Base-by-base conservation (phyloP, 2,888 invertebrate species). In the Tillus elongatus region DNA sequence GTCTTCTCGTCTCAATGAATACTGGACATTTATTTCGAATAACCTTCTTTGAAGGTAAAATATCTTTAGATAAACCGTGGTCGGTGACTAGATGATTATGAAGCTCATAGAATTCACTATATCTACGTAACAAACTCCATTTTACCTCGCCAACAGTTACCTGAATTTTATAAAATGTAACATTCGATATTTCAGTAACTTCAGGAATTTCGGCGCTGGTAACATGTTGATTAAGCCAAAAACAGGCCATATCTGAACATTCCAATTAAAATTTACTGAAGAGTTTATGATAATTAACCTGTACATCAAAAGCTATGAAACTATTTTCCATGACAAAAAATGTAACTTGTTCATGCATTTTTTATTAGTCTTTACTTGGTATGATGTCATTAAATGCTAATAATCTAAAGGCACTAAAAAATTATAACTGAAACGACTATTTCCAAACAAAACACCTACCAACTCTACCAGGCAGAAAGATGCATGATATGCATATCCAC, bases 21-120 rank as follows among this genome's bases (percentile, higher is more conserved):
- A 77, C 72, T 1, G 88, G 86, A 45, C 86, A 85, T 63, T 85
- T 87, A 58, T 92, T 93, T 1, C 93, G 82, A 52, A 93, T 82
- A 2, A 90, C 73, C 68, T 92, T 93, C 65, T 97, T 96, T 1
- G 91, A 91, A 8, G 96, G 96, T 10, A 96, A 67, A 40, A 90
- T 71, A 53, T 87, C 88, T 59, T 84, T 88, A 4, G 84, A 78
- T 2, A 90, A 77, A 34, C 85, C 84, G 64, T 86, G 83, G 52
- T 86, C 82, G 2, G 72, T 62, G 0, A 87, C 81, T n/a, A 93
- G 70, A 57, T 78, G 79, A 35, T 87, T 84, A 62, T 95, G 88
- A 9, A 95, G 72, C 37, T 88, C 85, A 46, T 78, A 80, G 66
- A 95, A 96, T 54, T 93, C 90, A 59, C 78, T 88, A 69, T 91